These are phyloP conservation scores for Coelopa frigida DNA, from an alignment of 1,140 invertebrate genomes.

Conservation along the genomic window DNA sequence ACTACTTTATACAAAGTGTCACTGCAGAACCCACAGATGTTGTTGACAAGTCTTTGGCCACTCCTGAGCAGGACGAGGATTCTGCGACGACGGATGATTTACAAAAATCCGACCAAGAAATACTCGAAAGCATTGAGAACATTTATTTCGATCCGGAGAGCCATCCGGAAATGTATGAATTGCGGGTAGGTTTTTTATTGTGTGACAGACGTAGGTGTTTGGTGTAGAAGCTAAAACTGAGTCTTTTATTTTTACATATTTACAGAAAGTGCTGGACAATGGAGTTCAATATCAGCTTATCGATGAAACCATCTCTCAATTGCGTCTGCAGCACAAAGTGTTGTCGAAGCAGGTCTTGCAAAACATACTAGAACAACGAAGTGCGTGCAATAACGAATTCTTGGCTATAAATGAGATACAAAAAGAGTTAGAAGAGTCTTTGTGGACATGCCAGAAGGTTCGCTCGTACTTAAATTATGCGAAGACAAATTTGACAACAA, in stretches of 20 bases:
- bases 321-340: conserved; percentile 70
- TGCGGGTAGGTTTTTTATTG: conserved; percentile 47
- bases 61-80: conserved; percentile 12
- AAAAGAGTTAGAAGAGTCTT: conserved; percentile 60
- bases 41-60: no score
- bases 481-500: conserved; percentile 72
- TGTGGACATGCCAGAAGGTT: conserved; percentile 63
- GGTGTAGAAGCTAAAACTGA: background rate
- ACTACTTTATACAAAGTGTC: conserved; percentile 45
- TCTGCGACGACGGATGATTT: conserved; percentile 21
- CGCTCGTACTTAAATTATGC: conserved; percentile 65
- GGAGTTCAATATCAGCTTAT: conserved; percentile 60
- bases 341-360: conserved; percentile 88
- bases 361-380: conserved; percentile 83
- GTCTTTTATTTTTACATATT: conserved; percentile 15
- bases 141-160: conserved; percentile 56
- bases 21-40: conserved; percentile 11
- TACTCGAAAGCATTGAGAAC: conserved; percentile 62
- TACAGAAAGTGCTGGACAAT: conserved; percentile 53
- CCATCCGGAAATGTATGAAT: conserved; percentile 61
- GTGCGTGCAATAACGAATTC: conserved; percentile 76
- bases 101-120: conserved; percentile 63
- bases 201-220: background rate
- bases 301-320: conserved; percentile 55
- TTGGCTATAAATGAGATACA: conserved; percentile 67